phyloP scores from a whole-genome alignment of 92 coral and sea anemone genomes.

The Blastomussa wellsi region DNA sequence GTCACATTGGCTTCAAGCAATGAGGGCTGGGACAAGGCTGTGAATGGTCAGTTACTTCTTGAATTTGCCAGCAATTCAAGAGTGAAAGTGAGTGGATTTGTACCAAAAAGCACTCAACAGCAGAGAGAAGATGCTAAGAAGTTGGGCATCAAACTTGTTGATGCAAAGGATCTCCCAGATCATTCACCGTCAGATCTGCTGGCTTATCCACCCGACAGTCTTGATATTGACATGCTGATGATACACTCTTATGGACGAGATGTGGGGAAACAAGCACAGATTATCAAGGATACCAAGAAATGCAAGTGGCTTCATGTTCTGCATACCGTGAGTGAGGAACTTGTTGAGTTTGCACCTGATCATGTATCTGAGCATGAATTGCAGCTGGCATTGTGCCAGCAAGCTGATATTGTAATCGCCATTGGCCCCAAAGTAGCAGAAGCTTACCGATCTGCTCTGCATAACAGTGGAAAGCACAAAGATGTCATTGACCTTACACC shows the following conservation, averaged over 20 bases:
- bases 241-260: slow-evolving; percentile 32
- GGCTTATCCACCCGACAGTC: slow-evolving; percentile 46
- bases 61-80: slow-evolving; percentile 29
- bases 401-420: slow-evolving; percentile 33
- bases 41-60: slow-evolving; percentile 40
- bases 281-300: slow-evolving; percentile 20
- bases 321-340: slow-evolving; percentile 41
- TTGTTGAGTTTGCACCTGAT: neutral
- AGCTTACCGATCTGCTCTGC: slow-evolving; percentile 3
- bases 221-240: slow-evolving; percentile 24
- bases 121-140: slow-evolving; percentile 19
- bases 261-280: slow-evolving; percentile 36
- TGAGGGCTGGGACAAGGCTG: slow-evolving; percentile 37
- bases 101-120: slow-evolving; percentile 32
- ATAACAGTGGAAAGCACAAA: slow-evolving; percentile 9
- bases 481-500: slow-evolving; percentile 35
- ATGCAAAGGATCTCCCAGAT: slow-evolving; percentile 25
- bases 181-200: slow-evolving; percentile 5
- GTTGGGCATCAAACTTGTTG: slow-evolving; percentile 14
- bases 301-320: slow-evolving; percentile 47
- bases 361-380: slow-evolving; percentile 27
- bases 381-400: slow-evolving; percentile 21
- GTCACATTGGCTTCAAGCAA: slow-evolving; percentile 24
- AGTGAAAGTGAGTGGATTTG: slow-evolving; percentile 31
- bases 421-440: slow-evolving; percentile 45